Percentiles rank a stretch among this genome's conserved stretches.
Evolutionary conservation across 1,140 invertebrate genomes (phyloP).

Genomic region (Rhagoletis zephyria): DNA sequence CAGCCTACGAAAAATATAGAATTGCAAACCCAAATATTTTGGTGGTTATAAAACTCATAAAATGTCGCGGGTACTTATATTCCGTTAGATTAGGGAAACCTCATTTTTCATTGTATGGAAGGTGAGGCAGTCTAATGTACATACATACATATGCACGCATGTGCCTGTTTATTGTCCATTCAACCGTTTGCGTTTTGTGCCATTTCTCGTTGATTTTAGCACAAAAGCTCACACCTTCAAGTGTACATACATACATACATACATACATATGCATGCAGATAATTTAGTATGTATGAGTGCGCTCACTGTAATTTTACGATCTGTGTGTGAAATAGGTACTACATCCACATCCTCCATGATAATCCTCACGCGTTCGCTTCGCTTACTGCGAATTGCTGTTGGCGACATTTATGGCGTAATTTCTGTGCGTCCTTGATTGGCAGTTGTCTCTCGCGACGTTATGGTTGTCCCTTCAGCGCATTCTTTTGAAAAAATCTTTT

Average conservation of each 20-base stretch:
- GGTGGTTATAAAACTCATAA: too few relatives aligned
- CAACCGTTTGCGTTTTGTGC: not conserved
- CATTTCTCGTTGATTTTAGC: not conserved
- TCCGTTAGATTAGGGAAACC: too few relatives aligned
- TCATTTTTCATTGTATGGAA: too few relatives aligned
- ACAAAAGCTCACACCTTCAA: not conserved
- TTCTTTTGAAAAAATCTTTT: too few relatives aligned
- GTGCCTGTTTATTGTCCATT: not conserved
- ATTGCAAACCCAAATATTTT: too few relatives aligned
- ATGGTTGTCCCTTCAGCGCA: not conserved
- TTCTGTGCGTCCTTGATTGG: conserved; percentile 19
- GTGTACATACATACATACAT: not conserved
- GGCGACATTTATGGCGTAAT: conserved; percentile 20
- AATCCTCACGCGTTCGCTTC: not conserved
- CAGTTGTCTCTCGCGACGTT: conserved; percentile 17
- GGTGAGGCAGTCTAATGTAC: too few relatives aligned
- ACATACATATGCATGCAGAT: not conserved
- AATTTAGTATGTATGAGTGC: not conserved
- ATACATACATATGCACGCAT: not conserved
- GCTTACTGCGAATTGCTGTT: conserved; percentile 31
- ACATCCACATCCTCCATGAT: not conserved
- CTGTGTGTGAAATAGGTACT: not conserved
- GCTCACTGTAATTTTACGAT: not conserved
- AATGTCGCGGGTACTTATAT: too few relatives aligned
- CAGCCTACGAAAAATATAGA: too few relatives aligned